Percentiles rank a stretch among this genome's conserved stretches.
Conservation (phyloP, 2,113 vertebrate species). For the Egretta garzetta region DNA sequence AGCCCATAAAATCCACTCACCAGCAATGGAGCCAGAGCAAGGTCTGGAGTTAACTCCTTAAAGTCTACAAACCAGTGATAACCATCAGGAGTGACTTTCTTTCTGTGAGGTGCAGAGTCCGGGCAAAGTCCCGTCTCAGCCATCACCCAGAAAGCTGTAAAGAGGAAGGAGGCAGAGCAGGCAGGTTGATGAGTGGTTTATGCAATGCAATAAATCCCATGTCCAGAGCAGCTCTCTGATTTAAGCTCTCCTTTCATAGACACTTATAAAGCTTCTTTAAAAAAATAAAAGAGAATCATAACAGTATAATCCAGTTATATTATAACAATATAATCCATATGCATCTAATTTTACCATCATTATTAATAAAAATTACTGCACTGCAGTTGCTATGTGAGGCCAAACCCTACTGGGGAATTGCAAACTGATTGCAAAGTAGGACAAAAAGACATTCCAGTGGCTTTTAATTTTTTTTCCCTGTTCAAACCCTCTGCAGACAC, state of each 20-base stretch:
- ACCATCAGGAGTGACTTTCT: background rate
- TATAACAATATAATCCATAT: background rate
- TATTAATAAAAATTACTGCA: background rate
- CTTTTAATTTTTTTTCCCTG: background rate
- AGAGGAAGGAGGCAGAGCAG: background rate
- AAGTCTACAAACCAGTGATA: background rate
- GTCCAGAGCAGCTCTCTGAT: background rate
- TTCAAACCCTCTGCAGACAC: background rate
- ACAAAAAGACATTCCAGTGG: background rate
- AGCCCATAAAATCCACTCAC: slow-evolving; percentile 44
- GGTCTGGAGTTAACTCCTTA: slow-evolving; percentile 57
- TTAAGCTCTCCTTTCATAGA: background rate
- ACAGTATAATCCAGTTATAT: background rate
- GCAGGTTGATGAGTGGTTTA: slow-evolving; percentile 27
- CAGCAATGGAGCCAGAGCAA: slow-evolving; percentile 19
- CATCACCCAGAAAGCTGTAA: slow-evolving; percentile 23
- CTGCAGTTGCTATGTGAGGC: background rate
- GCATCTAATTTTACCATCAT: background rate
- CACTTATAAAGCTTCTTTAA: background rate
- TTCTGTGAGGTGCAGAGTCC: background rate
- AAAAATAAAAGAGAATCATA: background rate
- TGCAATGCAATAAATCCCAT: slow-evolving; percentile 19
- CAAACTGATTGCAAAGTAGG: background rate
- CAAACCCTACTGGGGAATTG: background rate
- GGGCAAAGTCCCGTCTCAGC: slow-evolving; percentile 29